A percentile compares a stretch with the other conserved stretches of the same genome.
phyloP scores from a whole-genome alignment of 1,140 invertebrate genomes.

The Drosophila albomicans region DNA sequence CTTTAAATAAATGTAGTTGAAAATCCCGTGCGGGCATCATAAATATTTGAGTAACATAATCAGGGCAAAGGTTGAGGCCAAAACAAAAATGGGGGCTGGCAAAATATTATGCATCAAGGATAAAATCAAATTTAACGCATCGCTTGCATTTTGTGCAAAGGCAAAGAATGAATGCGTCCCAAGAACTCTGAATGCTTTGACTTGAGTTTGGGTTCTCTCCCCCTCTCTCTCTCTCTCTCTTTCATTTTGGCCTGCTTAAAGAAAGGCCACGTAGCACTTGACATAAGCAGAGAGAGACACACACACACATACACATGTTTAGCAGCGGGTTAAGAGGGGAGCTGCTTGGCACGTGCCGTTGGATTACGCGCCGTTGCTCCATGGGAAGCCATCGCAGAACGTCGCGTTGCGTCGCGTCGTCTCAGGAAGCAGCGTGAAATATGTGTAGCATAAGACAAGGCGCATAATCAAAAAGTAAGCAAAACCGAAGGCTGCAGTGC shows the following conservation, averaged over 20 bases:
- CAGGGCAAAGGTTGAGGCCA: slow-evolving; percentile 52
- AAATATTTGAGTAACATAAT: slow-evolving; percentile 49
- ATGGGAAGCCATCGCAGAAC: slow-evolving; percentile 28
- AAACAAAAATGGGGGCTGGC: slow-evolving; percentile 27
- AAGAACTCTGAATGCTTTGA: slow-evolving; percentile 33
- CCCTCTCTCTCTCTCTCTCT: too few relatives aligned
- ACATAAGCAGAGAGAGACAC: slow-evolving; percentile 47
- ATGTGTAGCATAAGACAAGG: slow-evolving; percentile 81
- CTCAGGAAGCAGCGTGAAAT: slow-evolving; percentile 65
- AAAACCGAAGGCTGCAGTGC: slow-evolving; percentile 29
- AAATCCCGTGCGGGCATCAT: slow-evolving; percentile 30
- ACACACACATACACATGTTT: slow-evolving; percentile 7
- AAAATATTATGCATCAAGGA: slow-evolving; percentile 67
- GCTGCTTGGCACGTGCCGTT: slow-evolving; percentile 58
- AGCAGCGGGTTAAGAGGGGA: slow-evolving; percentile 1
- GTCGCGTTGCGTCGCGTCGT: background rate
- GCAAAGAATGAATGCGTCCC: slow-evolving; percentile 7
- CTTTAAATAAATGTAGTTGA: slow-evolving; percentile 52
- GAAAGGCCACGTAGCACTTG: slow-evolving; percentile 60
- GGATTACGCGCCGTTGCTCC: slow-evolving; percentile 60
- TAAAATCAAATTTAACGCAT: slow-evolving; percentile 82
- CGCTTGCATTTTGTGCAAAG: slow-evolving; percentile 54
- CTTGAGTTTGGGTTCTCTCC: slow-evolving; percentile 17
- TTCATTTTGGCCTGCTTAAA: slow-evolving; percentile 37
- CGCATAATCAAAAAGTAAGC: slow-evolving; percentile 79